Evolutionary conservation across 2,113 vertebrate genomes (phyloP).

Genomic region (Empidonax traillii): DNA sequence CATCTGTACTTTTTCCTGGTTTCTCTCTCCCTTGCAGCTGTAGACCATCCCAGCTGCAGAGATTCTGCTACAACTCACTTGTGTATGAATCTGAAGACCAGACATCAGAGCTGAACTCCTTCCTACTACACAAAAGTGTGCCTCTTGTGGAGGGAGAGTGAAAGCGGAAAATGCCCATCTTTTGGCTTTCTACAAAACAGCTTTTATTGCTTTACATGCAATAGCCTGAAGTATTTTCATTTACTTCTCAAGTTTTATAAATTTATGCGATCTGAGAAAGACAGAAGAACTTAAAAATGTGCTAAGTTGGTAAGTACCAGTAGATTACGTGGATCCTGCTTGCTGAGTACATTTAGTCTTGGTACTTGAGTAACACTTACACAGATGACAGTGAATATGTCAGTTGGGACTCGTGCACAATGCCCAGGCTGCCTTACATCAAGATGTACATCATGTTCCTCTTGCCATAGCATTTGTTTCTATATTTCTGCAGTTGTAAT

Average conservation of each 20-base stretch:
- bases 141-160: background rate
- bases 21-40: background rate
- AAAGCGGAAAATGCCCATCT: background rate
- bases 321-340: background rate
- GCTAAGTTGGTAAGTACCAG: background rate
- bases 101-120: background rate
- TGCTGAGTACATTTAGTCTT: background rate
- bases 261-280: background rate
- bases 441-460: accelerated
- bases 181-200: background rate
- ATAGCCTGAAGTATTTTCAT: background rate
- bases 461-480: background rate
- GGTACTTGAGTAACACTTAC: background rate
- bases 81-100: background rate
- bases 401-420: background rate
- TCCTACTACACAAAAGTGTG: background rate
- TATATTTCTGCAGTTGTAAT: background rate
- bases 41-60: background rate
- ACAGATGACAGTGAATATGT: background rate
- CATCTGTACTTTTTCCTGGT: background rate
- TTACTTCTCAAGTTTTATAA: background rate
- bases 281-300: background rate
- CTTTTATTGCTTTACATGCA: background rate
- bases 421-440: background rate
- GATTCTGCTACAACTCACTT: background rate